Evolutionary conservation across 2,113 vertebrate genomes (phyloP), one percentile per base, ranked within the genome.

Genomic region (Ammodytes marinus): DNA sequence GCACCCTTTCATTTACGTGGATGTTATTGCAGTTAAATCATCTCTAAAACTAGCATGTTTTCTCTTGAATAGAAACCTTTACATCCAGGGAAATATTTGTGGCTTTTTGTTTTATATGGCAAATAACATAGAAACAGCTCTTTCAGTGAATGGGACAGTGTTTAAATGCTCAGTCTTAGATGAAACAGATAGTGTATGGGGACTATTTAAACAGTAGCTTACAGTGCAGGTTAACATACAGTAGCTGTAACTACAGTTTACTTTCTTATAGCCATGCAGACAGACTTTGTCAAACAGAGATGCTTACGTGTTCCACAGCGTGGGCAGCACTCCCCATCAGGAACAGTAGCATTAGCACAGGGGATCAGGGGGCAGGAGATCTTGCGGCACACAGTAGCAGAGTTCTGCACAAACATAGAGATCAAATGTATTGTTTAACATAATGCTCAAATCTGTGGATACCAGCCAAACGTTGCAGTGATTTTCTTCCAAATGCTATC

Each of bases 271-370:
- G 37, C 37, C 43, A 6, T 47, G 79, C 37, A 47, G 27, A 53
- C 50, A 54, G 2, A 2, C 7, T 63, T 67, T 4, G 35, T 3
- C 57, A 42, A 68, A 64, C 11, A 70, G 43, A 61, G 83, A 72
- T 50, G n/a, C 98, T 97, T 96, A 99, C 98, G 97, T 93, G 97
- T 98, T 86, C 94, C 95, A 87, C 98, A 99, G 65, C 97, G 96
- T 5, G 98, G 98, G 86, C 98, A 99, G 94, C 98, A 99, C 89
- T 99, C 98, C 50, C 98, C 97, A 66, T 99, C 98, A 1, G 97
- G 97, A 85, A 99, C 96, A 0, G 97, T 98, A 76, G 98, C 97
- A 40, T 99, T 99, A 78, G 96, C 96, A 76, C 98, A 99, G 79
- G 97, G 96, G 89, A 99, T 96, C 75, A 99, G 93, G 42, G 98